Conservation (phyloP, 2,113 vertebrate species). For the Oncorhynchus tshawytscha region DNA sequence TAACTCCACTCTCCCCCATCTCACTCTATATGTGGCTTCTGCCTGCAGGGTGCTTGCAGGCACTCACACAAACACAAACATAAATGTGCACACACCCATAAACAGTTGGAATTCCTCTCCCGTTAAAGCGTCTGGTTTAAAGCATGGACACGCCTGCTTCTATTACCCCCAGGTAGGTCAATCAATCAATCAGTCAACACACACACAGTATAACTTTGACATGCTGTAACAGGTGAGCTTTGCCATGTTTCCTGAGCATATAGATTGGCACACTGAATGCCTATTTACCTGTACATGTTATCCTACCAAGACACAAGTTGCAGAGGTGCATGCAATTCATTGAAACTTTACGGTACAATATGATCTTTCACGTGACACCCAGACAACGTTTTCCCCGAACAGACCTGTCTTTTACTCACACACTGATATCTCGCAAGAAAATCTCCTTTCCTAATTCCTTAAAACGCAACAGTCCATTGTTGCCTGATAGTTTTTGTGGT, state of each 20-base stretch:
- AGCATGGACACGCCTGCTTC: too few species aligned
- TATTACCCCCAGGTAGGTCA: too few species aligned
- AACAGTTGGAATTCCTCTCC: neutral
- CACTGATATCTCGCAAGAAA: neutral
- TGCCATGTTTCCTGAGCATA: neutral
- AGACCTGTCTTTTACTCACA: neutral
- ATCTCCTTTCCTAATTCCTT: neutral
- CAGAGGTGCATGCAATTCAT: neutral
- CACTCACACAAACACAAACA: neutral
- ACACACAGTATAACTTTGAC: too few species aligned
- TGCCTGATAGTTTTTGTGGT: too few species aligned
- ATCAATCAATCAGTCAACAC: too few species aligned
- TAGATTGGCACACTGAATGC: neutral
- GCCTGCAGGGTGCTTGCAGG: neutral
- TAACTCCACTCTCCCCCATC: neutral
- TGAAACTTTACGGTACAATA: neutral
- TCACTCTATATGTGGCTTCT: neutral
- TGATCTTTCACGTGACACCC: too few species aligned
- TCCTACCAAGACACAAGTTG: constrained; percentile 21
- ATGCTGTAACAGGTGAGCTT: too few species aligned
- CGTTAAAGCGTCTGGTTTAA: neutral
- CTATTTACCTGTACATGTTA: constrained; percentile 15
- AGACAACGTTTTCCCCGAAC: constrained; percentile 3
- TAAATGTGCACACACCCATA: neutral
- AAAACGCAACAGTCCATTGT: too few species aligned